phyloP scores from a whole-genome alignment of 2,113 vertebrate species.

The Loxodonta africana region DNA sequence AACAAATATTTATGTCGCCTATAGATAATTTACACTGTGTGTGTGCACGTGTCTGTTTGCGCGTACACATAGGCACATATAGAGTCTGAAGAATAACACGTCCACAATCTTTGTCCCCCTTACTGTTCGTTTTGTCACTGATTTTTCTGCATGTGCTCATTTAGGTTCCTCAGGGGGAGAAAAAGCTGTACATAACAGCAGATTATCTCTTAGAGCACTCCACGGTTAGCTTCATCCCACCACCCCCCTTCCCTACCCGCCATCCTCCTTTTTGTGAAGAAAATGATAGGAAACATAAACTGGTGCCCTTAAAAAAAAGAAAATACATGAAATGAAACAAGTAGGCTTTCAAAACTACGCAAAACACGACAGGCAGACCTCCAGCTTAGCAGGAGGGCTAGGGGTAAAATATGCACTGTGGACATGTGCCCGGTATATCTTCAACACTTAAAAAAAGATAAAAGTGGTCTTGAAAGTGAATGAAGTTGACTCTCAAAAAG shows the following conservation, averaged over 20 bases:
- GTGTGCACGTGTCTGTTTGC: background rate
- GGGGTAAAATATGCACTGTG: conserved; percentile 33
- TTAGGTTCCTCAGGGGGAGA: conserved; percentile 86
- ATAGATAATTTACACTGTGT: background rate
- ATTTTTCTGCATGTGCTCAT: conserved; percentile 88
- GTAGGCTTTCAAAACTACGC: conserved; percentile 68
- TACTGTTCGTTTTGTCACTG: conserved; percentile 83
- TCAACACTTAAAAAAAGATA: conserved; percentile 85
- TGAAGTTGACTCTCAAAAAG: conserved; percentile 89
- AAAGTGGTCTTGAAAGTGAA: conserved; percentile 91
- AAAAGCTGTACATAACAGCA: conserved; percentile 86
- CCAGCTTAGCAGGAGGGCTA: conserved; percentile 72
- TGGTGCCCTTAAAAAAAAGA: conserved; percentile 81
- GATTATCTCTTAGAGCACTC: conserved; percentile 89
- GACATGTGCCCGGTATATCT: conserved; percentile 60
- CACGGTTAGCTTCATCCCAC: conserved; percentile 81
- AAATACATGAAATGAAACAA: conserved; percentile 81
- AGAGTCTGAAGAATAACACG: background rate
- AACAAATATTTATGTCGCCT: background rate
- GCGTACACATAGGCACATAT: background rate
- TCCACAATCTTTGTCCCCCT: conserved; percentile 74
- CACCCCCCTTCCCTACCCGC: background rate
- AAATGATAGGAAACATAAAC: conserved; percentile 86
- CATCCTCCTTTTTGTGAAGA: conserved; percentile 75
- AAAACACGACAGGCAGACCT: conserved; percentile 71